Evolutionary conservation across 2,113 vertebrate genomes (phyloP), one percentile per base, ranked within the genome.

Genomic region (Muntiacus muntjak): DNA sequence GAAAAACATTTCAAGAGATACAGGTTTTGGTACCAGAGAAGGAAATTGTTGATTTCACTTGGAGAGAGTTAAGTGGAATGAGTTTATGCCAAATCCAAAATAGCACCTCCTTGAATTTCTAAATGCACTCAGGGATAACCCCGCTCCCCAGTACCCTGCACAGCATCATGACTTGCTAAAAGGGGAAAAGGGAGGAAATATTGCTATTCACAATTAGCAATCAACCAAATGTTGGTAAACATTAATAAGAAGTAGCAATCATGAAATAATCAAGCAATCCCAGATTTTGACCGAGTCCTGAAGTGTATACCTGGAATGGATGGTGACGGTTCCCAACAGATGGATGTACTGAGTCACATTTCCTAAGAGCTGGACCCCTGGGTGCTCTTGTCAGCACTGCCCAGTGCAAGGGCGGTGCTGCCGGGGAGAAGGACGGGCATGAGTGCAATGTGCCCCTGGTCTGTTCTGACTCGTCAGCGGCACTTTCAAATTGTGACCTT

Each of bases 41-140:
- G 40, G 21, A 81, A 92, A 62, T 16, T 58, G 4, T 57, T 74
- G 62, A 45, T 76, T 76, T 94, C 47, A 40, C 33, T 74, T n/a
- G 26, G 84, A 83, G 33, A 91, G 74, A 52, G 2, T 36, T 86
- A 92, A 94, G 36, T 45, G 47, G 64, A 60, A 57, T 58, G 5
- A 55, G 52, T 94, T 95, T 71, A 91, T 47, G 50, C 12, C 89
- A 97, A 96, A 74, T 40, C 30, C 40, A 93, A 78, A 96, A 78
- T 30, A 97, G 83, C 9, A 85, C 50, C 33, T 93, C 36, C 40
- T 60, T 84, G 40, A 25, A 83, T 71, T 91, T 54, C 89, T 93
- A 79, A 79, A 64, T 26, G 92, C 11, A 36, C 23, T 88, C 26
- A 74, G 12, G 28, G 79, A 15, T 60, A 50, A 64, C 28, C 52